Evolutionary conservation across 2,113 vertebrate genomes (phyloP), one percentile per base, ranked within the genome.

Genomic region (Oreochromis niloticus): DNA sequence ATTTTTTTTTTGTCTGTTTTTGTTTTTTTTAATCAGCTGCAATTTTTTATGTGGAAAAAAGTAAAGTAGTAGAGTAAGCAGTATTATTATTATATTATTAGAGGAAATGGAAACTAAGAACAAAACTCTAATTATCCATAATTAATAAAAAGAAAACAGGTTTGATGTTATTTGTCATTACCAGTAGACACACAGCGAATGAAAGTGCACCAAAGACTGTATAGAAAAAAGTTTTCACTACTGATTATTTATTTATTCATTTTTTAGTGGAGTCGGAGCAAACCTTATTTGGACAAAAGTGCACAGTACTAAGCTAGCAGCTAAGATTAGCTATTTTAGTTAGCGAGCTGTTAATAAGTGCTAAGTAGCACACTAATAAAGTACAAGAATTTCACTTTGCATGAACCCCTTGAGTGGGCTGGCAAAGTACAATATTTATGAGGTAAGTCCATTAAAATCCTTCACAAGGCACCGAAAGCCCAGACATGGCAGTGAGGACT

Each of bases 401-500:
- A 71, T 16, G 12, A 73, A 73, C 68, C 5, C 0, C 8, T 73
- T 17, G 22, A 27, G 4, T 73, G 22, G 22, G 14, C 41, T 43
- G 12, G 2, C 12, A 71, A 43, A 41, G 41, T 46, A 46, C 22
- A 27, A 73, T 73, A 73, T 11, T 73, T 46, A 46, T 46, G 13
- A 46, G 8, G 22, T 46, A 46, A 46, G 68, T 73, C 14, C 14
- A 30, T 19, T 75, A 2, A 75, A 48, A 75, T 30, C 41, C 5
- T 17, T 16, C 1, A 48, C 14, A 30, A 17, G 0, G 22, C 13
- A 17, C 68, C 14, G 27, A 48, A 27, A 75, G 16, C 27, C 8
- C 22, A 11, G 24, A 48, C 1, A 75, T 1, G 24, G 41, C 48
- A 24, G 41, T 19, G 10, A 48, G 41, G 68, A 46, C 0, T 27